A percentile compares a stretch with the other conserved stretches of the same genome.
Conservation (phyloP, 2,888 invertebrate genomes). For the Hyppa rectilinea region DNA sequence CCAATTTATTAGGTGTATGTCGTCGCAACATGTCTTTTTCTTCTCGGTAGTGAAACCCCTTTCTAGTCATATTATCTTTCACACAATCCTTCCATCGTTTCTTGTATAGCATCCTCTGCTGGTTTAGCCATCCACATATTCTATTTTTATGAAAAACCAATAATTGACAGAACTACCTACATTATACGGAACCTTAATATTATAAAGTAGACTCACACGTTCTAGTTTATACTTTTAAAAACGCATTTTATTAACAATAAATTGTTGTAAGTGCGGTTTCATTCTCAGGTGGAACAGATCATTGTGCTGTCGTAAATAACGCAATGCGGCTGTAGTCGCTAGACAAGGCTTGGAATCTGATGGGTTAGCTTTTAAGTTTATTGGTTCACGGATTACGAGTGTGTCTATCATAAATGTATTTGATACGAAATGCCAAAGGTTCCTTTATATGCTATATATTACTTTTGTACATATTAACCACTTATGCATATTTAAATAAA, state of each 20-base stretch:
- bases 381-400: conserved; percentile 13
- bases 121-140: too few relatives aligned
- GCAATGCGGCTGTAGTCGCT: conserved; percentile 28
- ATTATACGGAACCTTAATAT: conserved; percentile 52
- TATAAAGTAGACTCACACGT: background rate
- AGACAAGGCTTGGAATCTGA: conserved; percentile 55
- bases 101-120: too few relatives aligned
- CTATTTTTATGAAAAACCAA: too few relatives aligned
- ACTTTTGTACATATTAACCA: too few relatives aligned
- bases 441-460: too few relatives aligned
- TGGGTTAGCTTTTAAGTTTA: conserved; percentile 59
- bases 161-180: too few relatives aligned
- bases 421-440: background rate
- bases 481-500: too few relatives aligned
- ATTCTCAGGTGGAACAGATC: conserved; percentile 39
- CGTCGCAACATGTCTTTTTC: too few relatives aligned
- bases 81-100: too few relatives aligned
- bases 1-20: too few relatives aligned
- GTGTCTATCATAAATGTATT: background rate
- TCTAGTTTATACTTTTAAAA: conserved; percentile 34
- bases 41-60: too few relatives aligned
- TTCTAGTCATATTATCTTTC: too few relatives aligned
- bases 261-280: conserved; percentile 44
- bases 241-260: conserved; percentile 64
- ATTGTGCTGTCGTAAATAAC: conserved; percentile 60